Evolutionary conservation across 1,140 invertebrate genomes (phyloP).

Genomic region (Notospermus geniculatus): DNA sequence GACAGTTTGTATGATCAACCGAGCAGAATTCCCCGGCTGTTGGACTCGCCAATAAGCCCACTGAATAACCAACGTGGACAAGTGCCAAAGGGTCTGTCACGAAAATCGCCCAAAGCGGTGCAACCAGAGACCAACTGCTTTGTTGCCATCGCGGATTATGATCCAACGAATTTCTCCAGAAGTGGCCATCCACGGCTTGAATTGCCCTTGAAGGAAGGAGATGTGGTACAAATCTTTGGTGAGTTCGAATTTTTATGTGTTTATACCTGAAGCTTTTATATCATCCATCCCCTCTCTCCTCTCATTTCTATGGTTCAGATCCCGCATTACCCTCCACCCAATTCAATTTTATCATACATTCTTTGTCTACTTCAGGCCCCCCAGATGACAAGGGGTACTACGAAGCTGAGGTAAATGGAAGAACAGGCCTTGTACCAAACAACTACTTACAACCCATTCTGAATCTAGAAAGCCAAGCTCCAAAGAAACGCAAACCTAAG

Average conservation of each 20-base stretch:
- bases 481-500: background rate
- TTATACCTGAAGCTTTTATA: no score
- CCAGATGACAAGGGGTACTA: slow-evolving; percentile 40
- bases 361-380: slow-evolving; percentile 33
- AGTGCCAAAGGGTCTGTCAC: background rate
- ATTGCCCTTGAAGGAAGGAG: slow-evolving; percentile 37
- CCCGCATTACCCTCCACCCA: no score
- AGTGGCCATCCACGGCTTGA: slow-evolving; percentile 35
- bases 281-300: no score
- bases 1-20: background rate
- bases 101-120: background rate
- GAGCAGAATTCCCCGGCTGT: background rate
- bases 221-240: slow-evolving; percentile 40
- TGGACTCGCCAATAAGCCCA: background rate
- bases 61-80: slow-evolving; percentile 7
- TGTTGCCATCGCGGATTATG: slow-evolving; percentile 37
- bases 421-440: slow-evolving; percentile 40
- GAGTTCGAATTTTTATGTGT: background rate
- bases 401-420: slow-evolving; percentile 39
- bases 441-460: slow-evolving; percentile 31
- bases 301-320: no score
- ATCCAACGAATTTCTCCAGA: slow-evolving; percentile 35
- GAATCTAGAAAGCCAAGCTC: background rate
- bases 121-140: slow-evolving; percentile 8
- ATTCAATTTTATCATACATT: no score